Percentiles rank a stretch among this genome's conserved stretches.
phyloP scores from a whole-genome alignment of 2,797 vertebrate species.

The Onychomys arenicola region DNA sequence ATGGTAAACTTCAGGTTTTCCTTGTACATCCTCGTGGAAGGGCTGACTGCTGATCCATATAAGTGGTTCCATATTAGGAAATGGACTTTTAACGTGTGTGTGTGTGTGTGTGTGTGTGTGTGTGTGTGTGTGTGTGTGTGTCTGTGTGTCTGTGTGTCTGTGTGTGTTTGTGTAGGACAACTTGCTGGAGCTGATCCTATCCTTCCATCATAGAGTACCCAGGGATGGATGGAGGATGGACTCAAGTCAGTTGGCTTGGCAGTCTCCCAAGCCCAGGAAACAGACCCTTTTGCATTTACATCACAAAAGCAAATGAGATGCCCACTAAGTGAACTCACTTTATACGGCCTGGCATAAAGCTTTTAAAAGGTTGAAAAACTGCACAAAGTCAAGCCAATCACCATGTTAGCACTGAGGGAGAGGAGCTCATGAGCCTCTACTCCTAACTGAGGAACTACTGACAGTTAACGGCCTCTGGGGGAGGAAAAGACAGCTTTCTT shows the following conservation, averaged over 20 bases:
- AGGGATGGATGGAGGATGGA: not conserved
- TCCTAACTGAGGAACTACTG: not conserved
- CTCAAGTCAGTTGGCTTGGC: not conserved
- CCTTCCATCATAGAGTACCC: not conserved
- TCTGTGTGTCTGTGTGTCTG: not conserved
- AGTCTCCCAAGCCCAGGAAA: not conserved
- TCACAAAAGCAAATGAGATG: not conserved
- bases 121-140: not conserved
- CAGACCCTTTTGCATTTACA: not conserved
- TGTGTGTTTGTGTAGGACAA: not conserved
- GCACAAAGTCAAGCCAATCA: not conserved
- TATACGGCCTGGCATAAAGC: not conserved
- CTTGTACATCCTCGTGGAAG: not conserved
- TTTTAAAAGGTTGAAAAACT: not conserved
- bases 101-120: not conserved
- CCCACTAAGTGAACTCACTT: not conserved
- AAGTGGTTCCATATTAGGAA: not conserved
- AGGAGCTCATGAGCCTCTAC: not conserved
- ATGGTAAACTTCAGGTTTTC: slow-evolving; percentile 39
- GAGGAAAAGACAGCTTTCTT: not conserved
- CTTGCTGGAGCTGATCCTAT: not conserved
- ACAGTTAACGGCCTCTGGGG: not conserved
- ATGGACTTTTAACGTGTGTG: not conserved
- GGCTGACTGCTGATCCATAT: not conserved
- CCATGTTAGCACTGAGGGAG: not conserved